Evolutionary conservation across 2,888 invertebrate genomes (phyloP).

Genomic region (Cosmia trapezina): DNA sequence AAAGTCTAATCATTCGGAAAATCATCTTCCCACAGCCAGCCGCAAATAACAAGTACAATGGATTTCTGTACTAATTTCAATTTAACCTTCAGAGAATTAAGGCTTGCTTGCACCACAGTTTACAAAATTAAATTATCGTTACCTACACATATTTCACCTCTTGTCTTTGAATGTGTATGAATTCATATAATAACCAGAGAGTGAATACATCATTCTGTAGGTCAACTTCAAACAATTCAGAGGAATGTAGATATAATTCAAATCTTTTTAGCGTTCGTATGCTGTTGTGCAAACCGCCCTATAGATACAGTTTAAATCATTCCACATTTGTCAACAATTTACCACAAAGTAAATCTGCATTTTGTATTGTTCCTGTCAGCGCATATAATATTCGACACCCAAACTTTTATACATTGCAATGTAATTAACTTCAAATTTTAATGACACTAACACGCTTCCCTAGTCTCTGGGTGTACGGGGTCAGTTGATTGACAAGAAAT

Average conservation of each 20-base stretch:
- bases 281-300: slow-evolving; percentile 5
- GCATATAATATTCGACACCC: background rate
- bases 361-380: slow-evolving; percentile 12
- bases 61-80: too few species aligned
- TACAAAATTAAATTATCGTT: slow-evolving; percentile 10
- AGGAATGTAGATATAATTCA: background rate
- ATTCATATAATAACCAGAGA: background rate
- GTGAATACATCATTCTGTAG: background rate
- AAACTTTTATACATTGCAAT: background rate
- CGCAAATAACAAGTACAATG: too few species aligned
- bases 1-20: slow-evolving; percentile 14
- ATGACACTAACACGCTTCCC: slow-evolving; percentile 2
- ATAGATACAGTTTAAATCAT: slow-evolving; percentile 6
- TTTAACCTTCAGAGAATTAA: too few species aligned
- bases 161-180: background rate
- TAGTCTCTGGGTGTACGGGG: background rate
- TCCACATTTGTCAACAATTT: slow-evolving; percentile 16
- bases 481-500: slow-evolving; percentile 10
- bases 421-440: background rate
- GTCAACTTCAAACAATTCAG: background rate
- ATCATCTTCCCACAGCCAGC: too few species aligned
- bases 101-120: too few species aligned
- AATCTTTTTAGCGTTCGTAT: background rate
- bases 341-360: background rate
- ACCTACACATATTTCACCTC: slow-evolving; percentile 3